These are phyloP conservation scores for Agraylea sexmaculata DNA, from an alignment of 1,140 invertebrate species.

Conservation along the genomic window DNA sequence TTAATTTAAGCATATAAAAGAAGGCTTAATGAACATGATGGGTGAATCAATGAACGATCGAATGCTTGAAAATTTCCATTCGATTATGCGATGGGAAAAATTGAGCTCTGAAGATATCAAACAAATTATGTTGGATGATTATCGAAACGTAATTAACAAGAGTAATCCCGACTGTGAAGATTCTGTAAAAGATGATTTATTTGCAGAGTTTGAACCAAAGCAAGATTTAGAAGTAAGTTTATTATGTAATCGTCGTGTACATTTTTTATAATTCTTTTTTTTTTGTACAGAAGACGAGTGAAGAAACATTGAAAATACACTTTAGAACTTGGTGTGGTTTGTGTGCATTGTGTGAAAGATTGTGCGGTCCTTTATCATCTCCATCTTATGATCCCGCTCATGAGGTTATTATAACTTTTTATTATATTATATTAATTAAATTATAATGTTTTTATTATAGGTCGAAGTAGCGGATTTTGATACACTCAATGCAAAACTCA, in stretches of 20 bases:
- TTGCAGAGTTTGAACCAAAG: slow-evolving; percentile 19
- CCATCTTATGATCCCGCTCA: slow-evolving; percentile 40
- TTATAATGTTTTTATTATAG: slow-evolving; percentile 10
- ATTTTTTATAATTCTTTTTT: slow-evolving; percentile 3
- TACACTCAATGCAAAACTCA: slow-evolving; percentile 17
- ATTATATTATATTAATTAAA: slow-evolving; percentile 2
- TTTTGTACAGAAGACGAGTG: slow-evolving; percentile 10
- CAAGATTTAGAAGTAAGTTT: slow-evolving; percentile 3
- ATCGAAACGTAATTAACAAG: slow-evolving; percentile 11
- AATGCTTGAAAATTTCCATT: slow-evolving; percentile 11
- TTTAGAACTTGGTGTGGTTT: slow-evolving; percentile 57
- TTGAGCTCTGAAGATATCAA: slow-evolving; percentile 11
- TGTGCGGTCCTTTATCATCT: slow-evolving; percentile 39
- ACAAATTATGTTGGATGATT: no score
- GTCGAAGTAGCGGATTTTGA: slow-evolving; percentile 21
- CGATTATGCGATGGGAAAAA: slow-evolving; percentile 13
- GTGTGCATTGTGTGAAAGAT: slow-evolving; percentile 51
- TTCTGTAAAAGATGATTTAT: slow-evolving; percentile 10
- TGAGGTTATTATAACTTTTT: slow-evolving; percentile 28
- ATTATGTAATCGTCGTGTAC: slow-evolving; percentile 5
- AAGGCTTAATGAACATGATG: slow-evolving; percentile 19
- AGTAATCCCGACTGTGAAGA: slow-evolving; percentile 7
- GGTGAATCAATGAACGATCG: slow-evolving; percentile 15
- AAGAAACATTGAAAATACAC: slow-evolving; percentile 29
- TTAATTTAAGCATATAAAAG: slow-evolving; percentile 15